A percentile compares a stretch with the other conserved stretches of the same genome.
phyloP scores from a whole-genome alignment of 2,797 vertebrate species.

The Parotocinclus haroldoi region DNA sequence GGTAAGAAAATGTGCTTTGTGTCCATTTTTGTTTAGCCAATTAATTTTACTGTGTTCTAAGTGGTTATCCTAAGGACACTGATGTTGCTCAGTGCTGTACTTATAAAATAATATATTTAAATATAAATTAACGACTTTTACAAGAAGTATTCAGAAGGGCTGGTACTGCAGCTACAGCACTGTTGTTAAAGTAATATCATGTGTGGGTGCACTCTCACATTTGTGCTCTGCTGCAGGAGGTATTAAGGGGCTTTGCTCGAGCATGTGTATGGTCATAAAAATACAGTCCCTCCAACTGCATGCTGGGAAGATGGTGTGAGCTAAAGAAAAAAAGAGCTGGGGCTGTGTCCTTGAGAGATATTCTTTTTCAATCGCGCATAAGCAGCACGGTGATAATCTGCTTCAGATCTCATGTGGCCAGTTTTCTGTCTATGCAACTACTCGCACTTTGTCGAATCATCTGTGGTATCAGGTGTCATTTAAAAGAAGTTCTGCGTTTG shows the following conservation, averaged over 20 bases:
- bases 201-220: background rate
- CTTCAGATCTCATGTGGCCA: background rate
- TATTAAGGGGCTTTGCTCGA: slow-evolving; percentile 59
- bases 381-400: background rate
- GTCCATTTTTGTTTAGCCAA: too few species aligned
- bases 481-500: background rate
- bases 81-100: too few species aligned
- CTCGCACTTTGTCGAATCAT: background rate
- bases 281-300: slow-evolving; percentile 45
- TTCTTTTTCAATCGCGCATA: slow-evolving; percentile 4
- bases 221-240: slow-evolving; percentile 14
- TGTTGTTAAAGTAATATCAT: too few species aligned
- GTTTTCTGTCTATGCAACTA: slow-evolving; percentile 6
- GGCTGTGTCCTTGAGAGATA: slow-evolving; percentile 46
- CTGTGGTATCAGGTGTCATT: slow-evolving; percentile 4
- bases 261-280: slow-evolving; percentile 47
- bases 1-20: too few species aligned
- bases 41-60: too few species aligned
- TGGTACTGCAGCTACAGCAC: too few species aligned
- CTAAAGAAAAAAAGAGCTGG: slow-evolving; percentile 18
- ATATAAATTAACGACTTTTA: too few species aligned
- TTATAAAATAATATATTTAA: too few species aligned
- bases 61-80: too few species aligned
- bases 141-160: too few species aligned
- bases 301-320: slow-evolving; percentile 37